These are phyloP conservation scores for Brachyhypopomus occidentalis DNA, from an alignment of 2,113 vertebrate genomes.

Conservation along the genomic window DNA sequence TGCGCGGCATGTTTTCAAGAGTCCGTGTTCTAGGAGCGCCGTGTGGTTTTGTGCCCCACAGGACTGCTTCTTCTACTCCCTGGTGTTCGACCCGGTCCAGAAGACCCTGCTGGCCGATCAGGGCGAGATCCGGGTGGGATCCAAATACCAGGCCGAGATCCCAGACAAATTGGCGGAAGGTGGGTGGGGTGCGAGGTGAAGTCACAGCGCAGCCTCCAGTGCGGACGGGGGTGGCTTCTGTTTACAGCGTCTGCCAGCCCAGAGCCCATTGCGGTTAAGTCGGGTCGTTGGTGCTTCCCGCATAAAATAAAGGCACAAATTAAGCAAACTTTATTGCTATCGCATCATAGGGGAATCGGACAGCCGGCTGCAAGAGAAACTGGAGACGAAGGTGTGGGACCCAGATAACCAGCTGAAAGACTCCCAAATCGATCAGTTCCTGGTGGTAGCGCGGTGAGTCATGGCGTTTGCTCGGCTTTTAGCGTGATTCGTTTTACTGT, in stretches of 20 bases:
- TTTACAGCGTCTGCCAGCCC: too few relatives aligned
- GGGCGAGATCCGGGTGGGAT: constrained; percentile 91
- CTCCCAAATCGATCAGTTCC: constrained; percentile 93
- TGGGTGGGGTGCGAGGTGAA: constrained; percentile 67
- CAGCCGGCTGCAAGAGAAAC: constrained; percentile 85
- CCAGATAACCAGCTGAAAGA: constrained; percentile 91
- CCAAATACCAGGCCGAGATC: constrained; percentile 93
- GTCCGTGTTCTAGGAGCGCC: not conserved
- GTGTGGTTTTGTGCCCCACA: constrained; percentile 56
- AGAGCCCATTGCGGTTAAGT: not conserved
- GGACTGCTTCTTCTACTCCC: constrained; percentile 94
- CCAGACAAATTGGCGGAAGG: constrained; percentile 87
- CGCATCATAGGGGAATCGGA: constrained; percentile 78
- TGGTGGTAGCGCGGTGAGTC: constrained; percentile 89
- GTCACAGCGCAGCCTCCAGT: not conserved
- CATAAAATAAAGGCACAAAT: not conserved
- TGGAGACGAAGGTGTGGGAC: constrained; percentile 94
- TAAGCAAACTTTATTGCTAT: not conserved
- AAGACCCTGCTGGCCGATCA: constrained; percentile 92
- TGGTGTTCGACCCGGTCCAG: constrained; percentile 93
- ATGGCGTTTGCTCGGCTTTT: constrained; percentile 21
- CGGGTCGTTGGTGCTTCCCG: not conserved
- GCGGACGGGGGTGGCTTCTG: not conserved
- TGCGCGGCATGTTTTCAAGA: not conserved
- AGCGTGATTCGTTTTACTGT: too few relatives aligned